Conservation (phyloP, 2,888 invertebrate genomes). For the Diogma glabrata region DNA sequence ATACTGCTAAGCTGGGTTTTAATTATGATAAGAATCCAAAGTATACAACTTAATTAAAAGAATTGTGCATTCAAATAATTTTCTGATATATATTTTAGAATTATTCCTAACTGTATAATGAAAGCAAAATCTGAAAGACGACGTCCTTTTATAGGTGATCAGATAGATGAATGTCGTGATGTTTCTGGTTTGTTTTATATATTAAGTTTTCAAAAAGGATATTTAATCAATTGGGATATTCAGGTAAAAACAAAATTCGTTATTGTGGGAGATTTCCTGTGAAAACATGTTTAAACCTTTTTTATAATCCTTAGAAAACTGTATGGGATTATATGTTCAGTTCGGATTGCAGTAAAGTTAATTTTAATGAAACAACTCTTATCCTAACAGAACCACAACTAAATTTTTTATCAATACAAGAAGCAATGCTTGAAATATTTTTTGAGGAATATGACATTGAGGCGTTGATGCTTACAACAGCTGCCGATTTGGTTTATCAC, state of each 20-base stretch:
- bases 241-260: constrained; percentile 27
- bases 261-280: not conserved
- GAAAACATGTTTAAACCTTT: not conserved
- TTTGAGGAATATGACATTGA: constrained; percentile 96
- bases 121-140: constrained; percentile 95
- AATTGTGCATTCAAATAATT: constrained; percentile 11
- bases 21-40: constrained; percentile 54
- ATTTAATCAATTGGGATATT: constrained; percentile 90
- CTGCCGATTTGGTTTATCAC: constrained; percentile 62
- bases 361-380: constrained; percentile 63
- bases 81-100: constrained; percentile 33
- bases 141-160: constrained; percentile 84
- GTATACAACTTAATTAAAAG: constrained; percentile 35
- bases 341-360: constrained; percentile 68
- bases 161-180: constrained; percentile 94
- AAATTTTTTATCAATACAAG: constrained; percentile 86
- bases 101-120: constrained; percentile 91
- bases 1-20: constrained; percentile 75
- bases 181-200: constrained; percentile 90
- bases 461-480: constrained; percentile 65
- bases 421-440: constrained; percentile 89
- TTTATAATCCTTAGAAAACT: constrained; percentile 50
- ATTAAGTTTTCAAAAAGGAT: constrained; percentile 89
- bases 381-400: constrained; percentile 90
- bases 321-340: constrained; percentile 95